A percentile compares a stretch with the other conserved stretches of the same genome.
Evolutionary conservation across 2,113 vertebrate genomes (phyloP).

Genomic region (Conger conger): DNA sequence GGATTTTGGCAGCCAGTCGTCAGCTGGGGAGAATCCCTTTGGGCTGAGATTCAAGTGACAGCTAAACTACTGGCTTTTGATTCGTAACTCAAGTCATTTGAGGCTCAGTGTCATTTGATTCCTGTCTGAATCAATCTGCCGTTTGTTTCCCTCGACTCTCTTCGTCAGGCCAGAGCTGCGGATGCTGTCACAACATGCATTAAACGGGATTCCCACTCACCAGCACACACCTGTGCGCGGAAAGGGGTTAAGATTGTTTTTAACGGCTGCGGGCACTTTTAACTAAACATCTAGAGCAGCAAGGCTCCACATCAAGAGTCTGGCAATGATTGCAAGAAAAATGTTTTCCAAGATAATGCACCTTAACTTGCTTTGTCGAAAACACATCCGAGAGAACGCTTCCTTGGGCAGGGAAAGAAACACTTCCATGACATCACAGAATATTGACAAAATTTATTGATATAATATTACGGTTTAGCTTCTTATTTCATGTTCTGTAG

Average conservation of each 20-base stretch:
- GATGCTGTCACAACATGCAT: not conserved
- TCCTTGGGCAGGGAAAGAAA: too few species aligned
- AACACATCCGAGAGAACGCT: too few species aligned
- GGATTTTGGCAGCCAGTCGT: not conserved
- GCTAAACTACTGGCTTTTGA: not conserved
- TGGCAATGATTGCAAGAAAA: too few species aligned
- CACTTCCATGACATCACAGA: too few species aligned
- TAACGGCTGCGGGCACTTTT: not conserved
- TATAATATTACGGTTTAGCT: too few species aligned
- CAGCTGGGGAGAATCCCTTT: not conserved
- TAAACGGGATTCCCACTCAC: not conserved
- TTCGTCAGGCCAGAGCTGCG: not conserved
- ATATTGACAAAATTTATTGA: too few species aligned
- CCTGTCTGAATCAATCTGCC: slow-evolving; percentile 18
- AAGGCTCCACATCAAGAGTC: too few species aligned
- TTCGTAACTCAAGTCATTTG: slow-evolving; percentile 13
- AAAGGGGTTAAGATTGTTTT: not conserved
- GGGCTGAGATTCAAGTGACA: not conserved
- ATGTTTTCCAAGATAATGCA: too few species aligned
- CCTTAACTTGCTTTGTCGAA: too few species aligned
- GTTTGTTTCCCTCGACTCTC: not conserved
- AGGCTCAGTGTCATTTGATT: slow-evolving; percentile 13
- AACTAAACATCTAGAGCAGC: too few species aligned
- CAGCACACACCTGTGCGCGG: not conserved
- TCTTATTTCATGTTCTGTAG: too few species aligned